Evolutionary conservation across 2,888 invertebrate genomes (phyloP).

Genomic region (Pheosia tremula): DNA sequence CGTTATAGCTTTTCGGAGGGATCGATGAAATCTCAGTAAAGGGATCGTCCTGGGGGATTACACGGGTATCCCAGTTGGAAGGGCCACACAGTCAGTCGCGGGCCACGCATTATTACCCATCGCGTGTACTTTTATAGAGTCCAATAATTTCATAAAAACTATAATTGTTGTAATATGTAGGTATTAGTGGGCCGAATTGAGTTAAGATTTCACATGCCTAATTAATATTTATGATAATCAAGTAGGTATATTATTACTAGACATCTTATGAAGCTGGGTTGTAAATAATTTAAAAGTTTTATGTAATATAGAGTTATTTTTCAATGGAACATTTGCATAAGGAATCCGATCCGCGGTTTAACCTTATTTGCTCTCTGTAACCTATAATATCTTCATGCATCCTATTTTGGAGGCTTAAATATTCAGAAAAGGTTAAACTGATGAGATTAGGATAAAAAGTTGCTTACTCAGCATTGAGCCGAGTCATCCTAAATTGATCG

Average conservation of each 20-base stretch:
- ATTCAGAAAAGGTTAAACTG: not conserved
- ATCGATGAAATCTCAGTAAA: slow-evolving; percentile 46
- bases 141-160: not conserved
- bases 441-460: not conserved
- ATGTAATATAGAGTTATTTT: no score
- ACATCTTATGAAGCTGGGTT: no score
- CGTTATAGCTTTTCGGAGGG: slow-evolving; percentile 22
- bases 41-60: slow-evolving; percentile 39
- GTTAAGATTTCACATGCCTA: no score
- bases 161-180: no score
- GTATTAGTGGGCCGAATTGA: no score
- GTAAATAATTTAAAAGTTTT: no score
- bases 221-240: no score
- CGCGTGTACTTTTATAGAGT: not conserved
- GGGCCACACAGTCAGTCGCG: slow-evolving; percentile 27
- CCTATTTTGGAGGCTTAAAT: not conserved
- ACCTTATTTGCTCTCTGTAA: not conserved
- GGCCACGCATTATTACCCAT: not conserved
- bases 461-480: not conserved
- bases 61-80: slow-evolving; percentile 37
- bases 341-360: not conserved
- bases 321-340: not conserved
- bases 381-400: not conserved
- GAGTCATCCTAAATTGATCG: not conserved
- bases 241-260: no score